Evolutionary conservation across 92 coral and sea anemone species (phyloP).

Genomic region (Zoanthus solanderi): DNA sequence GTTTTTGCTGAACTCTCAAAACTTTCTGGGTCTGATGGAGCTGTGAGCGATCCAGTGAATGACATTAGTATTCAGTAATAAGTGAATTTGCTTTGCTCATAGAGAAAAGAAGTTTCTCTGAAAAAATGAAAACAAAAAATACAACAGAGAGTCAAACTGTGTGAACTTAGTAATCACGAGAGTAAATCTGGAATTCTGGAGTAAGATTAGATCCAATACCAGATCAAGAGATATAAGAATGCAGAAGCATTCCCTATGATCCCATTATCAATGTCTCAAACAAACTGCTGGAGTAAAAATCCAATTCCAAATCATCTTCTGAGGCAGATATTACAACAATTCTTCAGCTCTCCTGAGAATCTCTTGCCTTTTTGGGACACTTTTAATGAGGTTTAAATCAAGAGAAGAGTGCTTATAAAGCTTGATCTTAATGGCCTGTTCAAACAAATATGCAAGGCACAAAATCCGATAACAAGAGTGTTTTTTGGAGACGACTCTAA

Average conservation of each 20-base stretch:
- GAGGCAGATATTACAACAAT: conserved; percentile 42
- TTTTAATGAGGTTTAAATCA: conserved; percentile 48
- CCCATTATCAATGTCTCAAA: conserved; percentile 51
- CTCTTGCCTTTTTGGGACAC: conserved; percentile 60
- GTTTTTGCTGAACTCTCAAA: background rate
- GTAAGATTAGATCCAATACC: conserved; percentile 44
- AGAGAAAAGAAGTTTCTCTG: conserved; percentile 48
- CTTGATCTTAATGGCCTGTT: conserved; percentile 60
- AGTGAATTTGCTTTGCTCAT: conserved; percentile 49
- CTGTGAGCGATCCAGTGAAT: conserved; percentile 1
- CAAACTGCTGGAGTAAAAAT: conserved; percentile 44
- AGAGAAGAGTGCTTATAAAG: conserved; percentile 55
- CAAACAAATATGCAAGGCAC: conserved; percentile 57
- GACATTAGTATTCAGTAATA: background rate
- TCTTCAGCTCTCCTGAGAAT: conserved; percentile 32
- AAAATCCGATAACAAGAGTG: conserved; percentile 50
- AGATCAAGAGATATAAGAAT: conserved; percentile 44
- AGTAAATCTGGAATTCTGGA: conserved; percentile 60
- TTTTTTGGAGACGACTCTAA: conserved; percentile 49
- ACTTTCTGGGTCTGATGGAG: too few relatives aligned
- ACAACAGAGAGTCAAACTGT: conserved; percentile 35
- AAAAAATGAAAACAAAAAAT: conserved; percentile 42
- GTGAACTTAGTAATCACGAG: conserved; percentile 39
- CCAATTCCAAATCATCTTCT: conserved; percentile 45
- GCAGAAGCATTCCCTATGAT: conserved; percentile 41